These are phyloP conservation scores for Percopsis transmontana DNA, from an alignment of 2,113 vertebrate genomes.

Conservation along the genomic window DNA sequence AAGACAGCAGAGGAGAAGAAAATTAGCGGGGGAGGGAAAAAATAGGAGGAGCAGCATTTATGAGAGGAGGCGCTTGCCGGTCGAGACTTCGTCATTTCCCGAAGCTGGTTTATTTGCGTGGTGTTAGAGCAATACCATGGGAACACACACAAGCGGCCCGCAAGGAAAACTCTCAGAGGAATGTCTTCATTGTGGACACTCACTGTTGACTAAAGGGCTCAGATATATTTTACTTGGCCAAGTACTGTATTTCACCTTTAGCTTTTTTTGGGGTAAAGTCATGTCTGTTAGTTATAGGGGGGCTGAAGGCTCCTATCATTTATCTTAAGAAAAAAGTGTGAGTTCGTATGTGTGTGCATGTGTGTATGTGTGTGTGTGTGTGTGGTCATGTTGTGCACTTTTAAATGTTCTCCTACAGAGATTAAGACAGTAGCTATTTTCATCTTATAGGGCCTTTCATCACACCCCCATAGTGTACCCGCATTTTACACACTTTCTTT, in stretches of 20 bases:
- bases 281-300: no score
- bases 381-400: slow-evolving; percentile 24
- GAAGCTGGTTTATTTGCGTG: slow-evolving; percentile 6
- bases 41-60: not conserved
- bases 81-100: slow-evolving; percentile 41
- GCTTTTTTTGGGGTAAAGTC: not conserved
- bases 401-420: slow-evolving; percentile 37
- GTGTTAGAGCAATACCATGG: slow-evolving; percentile 37
- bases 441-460: slow-evolving; percentile 46
- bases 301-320: no score
- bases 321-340: not conserved
- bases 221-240: not conserved
- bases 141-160: slow-evolving; percentile 24
- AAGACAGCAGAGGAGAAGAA: not conserved
- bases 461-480: slow-evolving; percentile 45
- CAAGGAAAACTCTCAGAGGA: slow-evolving; percentile 30
- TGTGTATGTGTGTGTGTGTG: not conserved
- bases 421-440: slow-evolving; percentile 54
- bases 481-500: slow-evolving; percentile 53
- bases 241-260: slow-evolving; percentile 13
- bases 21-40: not conserved
- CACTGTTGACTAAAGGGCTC: slow-evolving; percentile 32
- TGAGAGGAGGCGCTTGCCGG: slow-evolving; percentile 15
- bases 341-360: not conserved
- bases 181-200: slow-evolving; percentile 31